Percentiles rank a stretch among this genome's conserved stretches.
phyloP scores from a whole-genome alignment of 2,888 invertebrate genomes.

The Polyploca ridens region DNA sequence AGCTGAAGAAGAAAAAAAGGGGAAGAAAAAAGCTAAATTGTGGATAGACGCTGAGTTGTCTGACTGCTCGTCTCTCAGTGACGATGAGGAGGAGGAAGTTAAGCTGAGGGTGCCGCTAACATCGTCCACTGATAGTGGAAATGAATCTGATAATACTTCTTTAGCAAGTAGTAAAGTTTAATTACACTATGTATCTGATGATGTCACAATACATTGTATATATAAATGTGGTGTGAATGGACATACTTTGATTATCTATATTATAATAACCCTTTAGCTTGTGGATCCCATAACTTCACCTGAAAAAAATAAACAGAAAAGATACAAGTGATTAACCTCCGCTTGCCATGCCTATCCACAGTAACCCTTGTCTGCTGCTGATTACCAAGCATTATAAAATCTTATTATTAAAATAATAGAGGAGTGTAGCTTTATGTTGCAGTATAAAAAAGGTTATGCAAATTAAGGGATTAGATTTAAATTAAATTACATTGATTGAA shows the following conservation, averaged over 20 bases:
- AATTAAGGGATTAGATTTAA: too few relatives aligned
- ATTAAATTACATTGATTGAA: neutral
- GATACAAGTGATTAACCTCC: too few relatives aligned
- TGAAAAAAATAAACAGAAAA: too few relatives aligned
- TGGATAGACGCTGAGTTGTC: slow-evolving; percentile 83
- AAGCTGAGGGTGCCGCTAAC: slow-evolving; percentile 33
- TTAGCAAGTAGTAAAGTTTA: slow-evolving; percentile 47
- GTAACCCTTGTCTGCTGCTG: too few relatives aligned
- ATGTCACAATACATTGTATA: neutral
- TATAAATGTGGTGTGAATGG: neutral
- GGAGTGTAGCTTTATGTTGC: too few relatives aligned
- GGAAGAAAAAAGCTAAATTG: slow-evolving; percentile 70
- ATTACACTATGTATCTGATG: neutral
- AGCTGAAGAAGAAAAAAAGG: slow-evolving; percentile 57
- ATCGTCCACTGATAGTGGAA: slow-evolving; percentile 72
- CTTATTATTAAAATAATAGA: too few relatives aligned
- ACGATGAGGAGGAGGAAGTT: slow-evolving; percentile 61
- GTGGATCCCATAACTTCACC: too few relatives aligned
- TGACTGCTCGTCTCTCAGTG: slow-evolving; percentile 77
- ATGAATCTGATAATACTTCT: slow-evolving; percentile 65
- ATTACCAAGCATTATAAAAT: too few relatives aligned
- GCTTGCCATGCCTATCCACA: too few relatives aligned
- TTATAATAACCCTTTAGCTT: too few relatives aligned
- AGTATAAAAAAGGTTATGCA: too few relatives aligned
- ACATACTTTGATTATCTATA: too few relatives aligned